Evolutionary conservation across 2,797 vertebrate species (phyloP).

Genomic region (Semotilus atromaculatus): DNA sequence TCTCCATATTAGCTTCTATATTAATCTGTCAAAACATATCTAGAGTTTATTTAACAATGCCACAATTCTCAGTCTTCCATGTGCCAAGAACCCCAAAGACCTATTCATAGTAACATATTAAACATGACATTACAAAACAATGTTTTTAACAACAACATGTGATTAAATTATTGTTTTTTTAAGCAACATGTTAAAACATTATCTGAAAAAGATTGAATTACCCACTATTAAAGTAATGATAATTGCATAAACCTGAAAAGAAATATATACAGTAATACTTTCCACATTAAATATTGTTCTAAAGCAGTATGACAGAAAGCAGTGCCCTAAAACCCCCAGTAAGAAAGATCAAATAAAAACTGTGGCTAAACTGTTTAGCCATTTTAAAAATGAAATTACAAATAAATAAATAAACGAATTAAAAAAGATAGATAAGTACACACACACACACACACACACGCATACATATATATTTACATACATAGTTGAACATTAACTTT

Average conservation of each 20-base stretch:
- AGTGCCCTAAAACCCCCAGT: background rate
- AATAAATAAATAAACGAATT: too few species aligned
- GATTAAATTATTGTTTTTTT: background rate
- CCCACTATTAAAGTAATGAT: background rate
- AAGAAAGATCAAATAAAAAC: too few species aligned
- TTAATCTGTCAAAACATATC: conserved; percentile 9
- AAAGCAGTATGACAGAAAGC: background rate
- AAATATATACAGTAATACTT: background rate
- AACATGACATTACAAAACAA: background rate
- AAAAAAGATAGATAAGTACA: too few species aligned
- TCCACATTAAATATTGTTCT: background rate
- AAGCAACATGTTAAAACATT: background rate
- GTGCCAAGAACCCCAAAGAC: background rate
- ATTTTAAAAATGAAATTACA: too few species aligned
- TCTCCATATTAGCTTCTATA: conserved; percentile 1
- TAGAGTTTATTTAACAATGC: background rate
- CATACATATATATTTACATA: too few species aligned
- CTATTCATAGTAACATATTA: background rate
- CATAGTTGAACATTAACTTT: background rate
- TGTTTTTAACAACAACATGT: background rate
- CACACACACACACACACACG: too few species aligned
- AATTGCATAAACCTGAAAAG: background rate
- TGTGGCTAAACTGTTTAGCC: too few species aligned
- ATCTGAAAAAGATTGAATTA: background rate
- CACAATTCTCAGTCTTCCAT: background rate